Percentiles rank a stretch among this genome's conserved stretches.
Evolutionary conservation across 2,888 invertebrate genomes (phyloP).

Genomic region (Branchipolynoe longqiensis): DNA sequence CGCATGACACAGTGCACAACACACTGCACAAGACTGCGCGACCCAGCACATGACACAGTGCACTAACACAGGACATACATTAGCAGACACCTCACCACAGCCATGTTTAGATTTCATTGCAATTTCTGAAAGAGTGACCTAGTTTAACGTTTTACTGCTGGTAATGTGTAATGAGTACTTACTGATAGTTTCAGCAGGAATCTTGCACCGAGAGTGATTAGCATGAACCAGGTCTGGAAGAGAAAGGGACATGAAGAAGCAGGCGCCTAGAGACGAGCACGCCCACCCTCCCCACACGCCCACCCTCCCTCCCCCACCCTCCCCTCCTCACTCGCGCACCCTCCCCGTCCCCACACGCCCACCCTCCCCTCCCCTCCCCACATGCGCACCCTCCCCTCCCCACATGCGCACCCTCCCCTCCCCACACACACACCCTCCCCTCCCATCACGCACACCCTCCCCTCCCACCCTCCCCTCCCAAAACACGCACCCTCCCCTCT

Average conservation of each 20-base stretch:
- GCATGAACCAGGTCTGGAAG: constrained; percentile 34
- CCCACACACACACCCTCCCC: too few relatives aligned
- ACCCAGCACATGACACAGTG: neutral
- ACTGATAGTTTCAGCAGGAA: constrained; percentile 22
- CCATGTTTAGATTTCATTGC: neutral
- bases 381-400: too few relatives aligned
- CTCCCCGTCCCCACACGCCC: neutral
- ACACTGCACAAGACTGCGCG: neutral
- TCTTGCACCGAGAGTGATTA: constrained; percentile 21
- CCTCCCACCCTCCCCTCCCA: too few relatives aligned
- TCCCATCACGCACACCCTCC: too few relatives aligned
- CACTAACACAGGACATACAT: neutral
- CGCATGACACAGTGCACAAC: neutral
- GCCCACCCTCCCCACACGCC: neutral
- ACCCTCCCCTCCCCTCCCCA: neutral
- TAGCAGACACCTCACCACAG: neutral
- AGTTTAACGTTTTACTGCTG: too few relatives aligned
- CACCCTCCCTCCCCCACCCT: neutral
- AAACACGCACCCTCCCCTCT: too few relatives aligned
- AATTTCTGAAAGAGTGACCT: neutral
- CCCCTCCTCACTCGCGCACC: too few relatives aligned
- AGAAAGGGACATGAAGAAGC: neutral
- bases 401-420: too few relatives aligned
- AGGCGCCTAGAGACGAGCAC: too few relatives aligned
- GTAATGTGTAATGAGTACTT: neutral